Base-by-base conservation (phyloP, 2,113 vertebrate species). In the Stigmatopora argus region DNA sequence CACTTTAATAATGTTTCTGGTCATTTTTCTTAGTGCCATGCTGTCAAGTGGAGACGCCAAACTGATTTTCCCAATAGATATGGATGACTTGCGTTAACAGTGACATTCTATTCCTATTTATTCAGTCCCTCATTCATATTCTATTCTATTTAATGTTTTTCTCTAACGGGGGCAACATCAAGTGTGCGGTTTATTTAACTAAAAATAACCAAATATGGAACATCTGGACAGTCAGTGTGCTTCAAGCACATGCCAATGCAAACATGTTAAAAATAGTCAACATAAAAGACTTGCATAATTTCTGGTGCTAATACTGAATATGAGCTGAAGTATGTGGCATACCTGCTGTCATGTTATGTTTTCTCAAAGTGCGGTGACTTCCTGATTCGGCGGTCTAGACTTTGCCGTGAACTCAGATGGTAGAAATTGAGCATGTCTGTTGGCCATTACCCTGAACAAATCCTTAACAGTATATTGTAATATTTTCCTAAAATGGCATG, bases 121-220 rank as follows among this genome's bases (percentile, higher is more conserved):
- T 31, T 31, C 3, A 31, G 1, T 31, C 26, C 26, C 26, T 31
- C 26, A 31, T 31, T 31, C 26, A 31, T 31, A 31, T 31, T 31
- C 26, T 31, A 31, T 31, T 31, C 26, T 31, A 31, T 31, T 31
- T 31, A 1, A 31, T 31, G 26, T 31, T 26, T 67, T 59, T 49
- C 52, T 48, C 46, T 62, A 71, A 77, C 57, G 74, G 64, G 44
- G 73, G 70, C 45, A 58, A 76, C 74, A 79, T 55, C 21, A 67
- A n/a, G 70, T 60, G 58, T 46, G 8, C 51, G 38, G 75, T 83
- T 85, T 83, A 81, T 85, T 86, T 78, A 35, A 68, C 88, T 86
- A 84, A 86, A 88, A 85, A 90, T 86, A 89, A 79, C 84, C 77
- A 90, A 88, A 89, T 77, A 86, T 78, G 82, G 77, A 77, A 82